A percentile compares a stretch with the other conserved stretches of the same genome.
Evolutionary conservation across 2,113 vertebrate species (phyloP).

Genomic region (Lagopus muta): DNA sequence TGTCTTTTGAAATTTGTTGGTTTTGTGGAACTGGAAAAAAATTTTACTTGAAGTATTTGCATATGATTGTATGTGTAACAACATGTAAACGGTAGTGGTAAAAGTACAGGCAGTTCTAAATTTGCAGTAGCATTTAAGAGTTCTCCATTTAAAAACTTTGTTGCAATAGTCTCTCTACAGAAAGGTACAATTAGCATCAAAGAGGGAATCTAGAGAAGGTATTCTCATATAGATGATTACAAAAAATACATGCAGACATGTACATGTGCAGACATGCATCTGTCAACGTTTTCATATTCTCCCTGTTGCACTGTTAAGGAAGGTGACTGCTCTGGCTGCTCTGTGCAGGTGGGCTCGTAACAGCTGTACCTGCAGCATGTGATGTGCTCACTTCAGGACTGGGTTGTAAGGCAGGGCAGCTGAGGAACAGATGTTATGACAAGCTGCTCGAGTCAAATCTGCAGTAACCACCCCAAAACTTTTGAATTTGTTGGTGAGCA

Average conservation of each 20-base stretch:
- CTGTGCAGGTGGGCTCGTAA: background rate
- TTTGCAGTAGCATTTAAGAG: background rate
- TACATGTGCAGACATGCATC: fast-evolving
- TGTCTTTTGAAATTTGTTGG: background rate
- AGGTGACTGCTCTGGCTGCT: fast-evolving
- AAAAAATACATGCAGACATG: fast-evolving
- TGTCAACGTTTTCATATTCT: background rate
- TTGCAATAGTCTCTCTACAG: background rate
- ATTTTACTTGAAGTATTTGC: background rate
- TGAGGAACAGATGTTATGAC: background rate
- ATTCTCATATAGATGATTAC: background rate
- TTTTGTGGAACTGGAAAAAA: background rate
- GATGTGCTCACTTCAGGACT: background rate
- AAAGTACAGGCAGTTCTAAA: background rate
- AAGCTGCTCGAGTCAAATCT: background rate
- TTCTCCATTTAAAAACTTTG: background rate
- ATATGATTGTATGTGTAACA: background rate
- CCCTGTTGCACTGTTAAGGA: fast-evolving
- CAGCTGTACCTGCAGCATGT: background rate
- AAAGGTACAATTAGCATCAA: background rate
- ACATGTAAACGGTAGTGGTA: background rate
- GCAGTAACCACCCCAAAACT: background rate
- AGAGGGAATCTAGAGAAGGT: background rate
- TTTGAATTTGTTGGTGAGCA: background rate
- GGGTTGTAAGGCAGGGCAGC: background rate